phyloP scores from a whole-genome alignment of 2,113 vertebrate genomes.

The Oncorhynchus tshawytscha region DNA sequence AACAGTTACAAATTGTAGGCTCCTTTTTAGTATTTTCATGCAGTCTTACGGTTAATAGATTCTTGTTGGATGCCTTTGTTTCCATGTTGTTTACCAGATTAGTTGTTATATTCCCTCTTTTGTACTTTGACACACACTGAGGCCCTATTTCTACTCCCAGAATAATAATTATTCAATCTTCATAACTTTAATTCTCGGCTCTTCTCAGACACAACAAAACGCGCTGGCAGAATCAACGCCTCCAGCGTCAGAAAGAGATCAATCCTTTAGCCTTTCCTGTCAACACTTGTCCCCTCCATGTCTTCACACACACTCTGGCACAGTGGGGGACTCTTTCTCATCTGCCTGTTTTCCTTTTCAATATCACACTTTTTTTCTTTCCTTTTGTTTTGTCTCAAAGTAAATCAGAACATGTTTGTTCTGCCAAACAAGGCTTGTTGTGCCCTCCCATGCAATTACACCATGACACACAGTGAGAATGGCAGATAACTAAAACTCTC shows the following conservation, averaged over 20 bases:
- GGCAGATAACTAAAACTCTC: background rate
- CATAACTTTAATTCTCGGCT: conserved; percentile 19
- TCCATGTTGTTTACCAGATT: conserved; percentile 5
- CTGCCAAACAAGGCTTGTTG: background rate
- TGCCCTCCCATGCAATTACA: conserved; percentile 11
- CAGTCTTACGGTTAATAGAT: background rate
- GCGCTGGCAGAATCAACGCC: conserved; percentile 12
- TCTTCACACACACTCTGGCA: conserved; percentile 21
- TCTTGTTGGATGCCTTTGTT: background rate
- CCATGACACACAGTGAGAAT: conserved; percentile 21
- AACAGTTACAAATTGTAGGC: background rate
- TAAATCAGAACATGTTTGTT: background rate
- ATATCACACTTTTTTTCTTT: background rate
- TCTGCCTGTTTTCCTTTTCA: conserved; percentile 6
- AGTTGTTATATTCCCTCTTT: background rate
- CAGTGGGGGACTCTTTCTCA: conserved; percentile 31
- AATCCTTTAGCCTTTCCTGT: conserved; percentile 16
- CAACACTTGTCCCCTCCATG: conserved; percentile 11
- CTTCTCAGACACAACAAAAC: conserved; percentile 4
- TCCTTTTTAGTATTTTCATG: background rate
- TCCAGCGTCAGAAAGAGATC: background rate
- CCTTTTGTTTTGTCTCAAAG: conserved; percentile 4
- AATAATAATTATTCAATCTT: conserved; percentile 21
- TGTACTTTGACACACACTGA: conserved; percentile 3
- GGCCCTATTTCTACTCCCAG: background rate